Percentiles rank a stretch among this genome's conserved stretches.
Evolutionary conservation across 2,888 invertebrate genomes (phyloP).

Genomic region (Dexiosoma caninum): DNA sequence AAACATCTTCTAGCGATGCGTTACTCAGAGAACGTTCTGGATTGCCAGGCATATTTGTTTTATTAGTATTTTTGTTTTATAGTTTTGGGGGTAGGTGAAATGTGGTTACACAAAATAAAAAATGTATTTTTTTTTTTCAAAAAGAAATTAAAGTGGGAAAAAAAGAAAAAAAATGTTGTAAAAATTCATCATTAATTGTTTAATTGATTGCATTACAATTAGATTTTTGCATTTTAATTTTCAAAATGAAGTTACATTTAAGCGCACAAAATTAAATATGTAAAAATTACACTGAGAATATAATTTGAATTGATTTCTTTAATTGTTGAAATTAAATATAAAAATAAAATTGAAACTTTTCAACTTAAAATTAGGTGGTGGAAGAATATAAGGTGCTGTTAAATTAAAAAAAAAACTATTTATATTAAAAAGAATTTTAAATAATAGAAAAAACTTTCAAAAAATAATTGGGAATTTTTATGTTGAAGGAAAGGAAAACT

Average conservation of each 20-base stretch:
- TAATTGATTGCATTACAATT: neutral
- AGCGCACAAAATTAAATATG: conserved; percentile 43
- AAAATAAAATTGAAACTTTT: too few species aligned
- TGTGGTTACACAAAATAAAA: conserved; percentile 28
- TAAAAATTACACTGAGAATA: conserved; percentile 60
- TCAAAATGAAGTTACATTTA: conserved; percentile 51
- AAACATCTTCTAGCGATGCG: conserved; percentile 94
- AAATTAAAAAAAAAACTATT: neutral
- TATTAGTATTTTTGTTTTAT: conserved; percentile 35
- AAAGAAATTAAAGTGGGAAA: conserved; percentile 19
- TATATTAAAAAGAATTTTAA: too few species aligned
- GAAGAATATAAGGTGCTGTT: neutral
- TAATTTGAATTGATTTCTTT: conserved; percentile 6
- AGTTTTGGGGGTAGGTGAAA: neutral
- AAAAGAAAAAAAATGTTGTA: conserved; percentile 49
- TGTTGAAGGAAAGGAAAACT: too few species aligned
- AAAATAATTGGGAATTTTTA: too few species aligned
- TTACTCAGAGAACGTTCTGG: conserved; percentile 85
- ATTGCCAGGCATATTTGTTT: conserved; percentile 39
- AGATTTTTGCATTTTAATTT: conserved; percentile 31
- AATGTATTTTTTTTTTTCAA: neutral
- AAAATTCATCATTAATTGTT: conserved; percentile 38
- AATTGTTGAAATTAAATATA: neutral
- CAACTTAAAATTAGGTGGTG: too few species aligned
- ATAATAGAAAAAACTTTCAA: too few species aligned